Evolutionary conservation across 2,888 invertebrate species (phyloP).

Genomic region (Synanthedon andrenaeformis): DNA sequence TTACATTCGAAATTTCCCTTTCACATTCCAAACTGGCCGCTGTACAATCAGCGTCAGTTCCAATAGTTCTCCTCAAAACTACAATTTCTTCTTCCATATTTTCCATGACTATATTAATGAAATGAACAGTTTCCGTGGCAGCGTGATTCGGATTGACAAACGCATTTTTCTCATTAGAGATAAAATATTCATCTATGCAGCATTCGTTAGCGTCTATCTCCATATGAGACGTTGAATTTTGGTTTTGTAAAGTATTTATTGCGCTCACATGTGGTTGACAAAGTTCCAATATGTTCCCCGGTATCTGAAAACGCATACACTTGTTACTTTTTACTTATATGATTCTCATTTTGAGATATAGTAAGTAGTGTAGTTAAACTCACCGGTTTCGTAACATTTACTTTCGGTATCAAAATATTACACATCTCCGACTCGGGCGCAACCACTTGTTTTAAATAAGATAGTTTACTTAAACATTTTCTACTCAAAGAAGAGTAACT

Average conservation of each 20-base stretch:
- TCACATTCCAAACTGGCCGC: conserved; percentile 14
- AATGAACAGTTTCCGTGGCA: conserved; percentile 15
- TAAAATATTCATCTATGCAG: neutral
- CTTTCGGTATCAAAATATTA: neutral
- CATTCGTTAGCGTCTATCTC: neutral
- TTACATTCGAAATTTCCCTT: conserved; percentile 18
- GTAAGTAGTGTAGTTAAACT: conserved; percentile 1
- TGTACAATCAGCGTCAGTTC: conserved; percentile 24
- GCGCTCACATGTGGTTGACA: conserved; percentile 19
- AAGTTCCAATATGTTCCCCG: conserved; percentile 34
- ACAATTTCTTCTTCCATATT: conserved; percentile 34
- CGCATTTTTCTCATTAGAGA: neutral
- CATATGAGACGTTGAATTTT: neutral
- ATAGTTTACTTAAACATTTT: conserved; percentile 8
- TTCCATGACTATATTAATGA: conserved; percentile 39
- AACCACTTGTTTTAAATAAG: neutral
- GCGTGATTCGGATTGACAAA: neutral
- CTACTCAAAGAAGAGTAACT: conserved; percentile 16
- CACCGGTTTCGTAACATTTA: conserved; percentile 32
- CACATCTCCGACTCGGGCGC: too few species aligned
- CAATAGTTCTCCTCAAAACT: conserved; percentile 34
- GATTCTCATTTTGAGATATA: too few species aligned
- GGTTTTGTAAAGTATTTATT: neutral
- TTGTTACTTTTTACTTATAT: too few species aligned
- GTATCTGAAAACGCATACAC: conserved; percentile 30